Base-by-base conservation (phyloP, 30 jellyfish, hydroid and myxozoan genomes). In the Aurelia coerulea region DNA sequence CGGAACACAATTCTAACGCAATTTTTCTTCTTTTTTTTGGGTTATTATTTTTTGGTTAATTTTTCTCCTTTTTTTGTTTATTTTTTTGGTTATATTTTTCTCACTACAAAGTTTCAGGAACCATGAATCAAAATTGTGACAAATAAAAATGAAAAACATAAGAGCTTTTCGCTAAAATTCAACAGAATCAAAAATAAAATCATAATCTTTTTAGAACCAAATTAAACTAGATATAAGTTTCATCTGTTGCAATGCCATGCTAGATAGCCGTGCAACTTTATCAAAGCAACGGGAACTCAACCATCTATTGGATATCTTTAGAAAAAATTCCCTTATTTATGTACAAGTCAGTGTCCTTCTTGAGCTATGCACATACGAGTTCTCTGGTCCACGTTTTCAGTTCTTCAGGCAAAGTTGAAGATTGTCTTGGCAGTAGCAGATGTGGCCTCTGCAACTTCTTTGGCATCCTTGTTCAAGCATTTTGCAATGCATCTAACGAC, bases 401-500 rank as follows among this genome's bases (percentile, higher is more conserved):
- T 62, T 35, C 79, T 2, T 74, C 73, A 63, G 29, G 94, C 86
- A 74, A 92, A 83, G 74, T 90, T 79, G 90, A 92, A 92, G 31
- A 92, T 86, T 41, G 92, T 92, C 94, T 79, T 82, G 18, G 98
- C 97, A 2, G 97, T 92, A 33, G 90, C 96, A 9, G 97, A 70
- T 39, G 91, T 69, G 33, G 69, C 97, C 29, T 88, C 97, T 7
- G 97, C 98, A 76, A 92, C 95, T 32, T 81, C 92, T 66, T 94
- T 83, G 66, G 92, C 86, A 50, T 92, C 98, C 83, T 92, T 95
- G 60, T 91, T 75, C 69, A 92, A 39, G 72, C 97, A 88, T 54
- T 92, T 88, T 34, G 98, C 98, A 68, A 92, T 83, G 87, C 97
- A 92, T 67, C 97, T 91, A 16, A 87, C 86, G 7, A 88, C 73